Evolutionary conservation across 2,113 vertebrate genomes (phyloP), one percentile per base, ranked within the genome.

Genomic region (Sapayoa aenigma): DNA sequence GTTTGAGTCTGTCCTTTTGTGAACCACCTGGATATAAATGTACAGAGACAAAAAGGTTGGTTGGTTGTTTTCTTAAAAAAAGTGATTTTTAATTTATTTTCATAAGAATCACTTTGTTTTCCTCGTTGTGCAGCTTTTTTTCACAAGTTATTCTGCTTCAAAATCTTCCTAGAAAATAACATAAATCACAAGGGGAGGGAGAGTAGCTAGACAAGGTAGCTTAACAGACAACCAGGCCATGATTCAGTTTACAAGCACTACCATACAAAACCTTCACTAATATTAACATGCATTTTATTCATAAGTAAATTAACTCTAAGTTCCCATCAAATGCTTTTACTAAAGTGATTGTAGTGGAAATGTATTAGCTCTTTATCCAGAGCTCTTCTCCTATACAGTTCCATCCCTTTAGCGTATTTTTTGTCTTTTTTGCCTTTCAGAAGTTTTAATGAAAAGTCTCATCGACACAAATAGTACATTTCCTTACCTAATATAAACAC

Each of bases 401-500:
- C 37, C 21, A 39, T 17, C 5, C 20, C 52, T 71, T 74, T 55
- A 83, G 44, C 18, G 18, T 69, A 50, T 59, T 84, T 94, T 91
- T 94, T 90, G 11, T 33, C 33, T 69, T 82, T 37, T 82, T 79
- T 71, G 65, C 60, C 56, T 90, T 94, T 93, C 46, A 83, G 77
- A 95, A 89, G 23, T 81, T 93, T 92, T 90, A 73, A 84, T 84
- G 58, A 94, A 83, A 95, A 75, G 37, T 84, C 60, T 93, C 20
- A 39, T 53, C 72, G 16, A 62, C 90, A 92, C 85, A 93, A 95
- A 93, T 92, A 96, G 85, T 89, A 81, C 93, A 90, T 92, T 95
- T 96, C 92, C 93, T 97, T 95, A 96, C 85, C 94, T 96, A 96
- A 95, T 93, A 93, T 90, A 96, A 96, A 87, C 93, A 96, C 95